Evolutionary conservation across 2,888 invertebrate species (phyloP).

Genomic region (Oscheius sp.): DNA sequence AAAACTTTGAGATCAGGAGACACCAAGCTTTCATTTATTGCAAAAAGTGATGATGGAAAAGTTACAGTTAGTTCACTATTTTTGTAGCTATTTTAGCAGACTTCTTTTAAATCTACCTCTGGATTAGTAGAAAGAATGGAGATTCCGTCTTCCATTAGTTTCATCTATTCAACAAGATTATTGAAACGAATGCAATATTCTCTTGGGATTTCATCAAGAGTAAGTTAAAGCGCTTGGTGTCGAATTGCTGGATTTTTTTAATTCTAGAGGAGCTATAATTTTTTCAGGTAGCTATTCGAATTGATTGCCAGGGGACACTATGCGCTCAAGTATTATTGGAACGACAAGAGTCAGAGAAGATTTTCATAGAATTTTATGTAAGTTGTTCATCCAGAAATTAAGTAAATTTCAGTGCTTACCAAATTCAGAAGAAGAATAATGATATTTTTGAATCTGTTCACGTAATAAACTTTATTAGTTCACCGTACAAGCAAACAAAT

Average conservation of each 20-base stretch:
- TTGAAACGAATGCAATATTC: neutral
- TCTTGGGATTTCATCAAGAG: neutral
- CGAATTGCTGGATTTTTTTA: no score
- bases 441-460: neutral
- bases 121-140: constrained; percentile 7
- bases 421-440: neutral
- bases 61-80: constrained; percentile 2
- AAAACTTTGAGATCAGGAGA: neutral
- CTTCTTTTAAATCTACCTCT: neutral
- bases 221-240: no score
- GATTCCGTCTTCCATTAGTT: neutral
- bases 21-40: constrained; percentile 12
- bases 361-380: constrained; percentile 43
- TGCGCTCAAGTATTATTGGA: constrained; percentile 43
- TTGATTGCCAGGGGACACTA: constrained; percentile 42
- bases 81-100: neutral
- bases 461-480: neutral
- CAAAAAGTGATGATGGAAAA: constrained; percentile 14
- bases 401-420: constrained; percentile 18
- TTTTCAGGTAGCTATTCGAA: constrained; percentile 36
- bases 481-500: neutral
- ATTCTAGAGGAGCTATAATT: neutral
- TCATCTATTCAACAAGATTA: neutral
- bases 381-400: neutral
- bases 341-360: constrained; percentile 33